Base-by-base conservation (phyloP, 2,113 vertebrate species). In the Oreotragus oreotragus region DNA sequence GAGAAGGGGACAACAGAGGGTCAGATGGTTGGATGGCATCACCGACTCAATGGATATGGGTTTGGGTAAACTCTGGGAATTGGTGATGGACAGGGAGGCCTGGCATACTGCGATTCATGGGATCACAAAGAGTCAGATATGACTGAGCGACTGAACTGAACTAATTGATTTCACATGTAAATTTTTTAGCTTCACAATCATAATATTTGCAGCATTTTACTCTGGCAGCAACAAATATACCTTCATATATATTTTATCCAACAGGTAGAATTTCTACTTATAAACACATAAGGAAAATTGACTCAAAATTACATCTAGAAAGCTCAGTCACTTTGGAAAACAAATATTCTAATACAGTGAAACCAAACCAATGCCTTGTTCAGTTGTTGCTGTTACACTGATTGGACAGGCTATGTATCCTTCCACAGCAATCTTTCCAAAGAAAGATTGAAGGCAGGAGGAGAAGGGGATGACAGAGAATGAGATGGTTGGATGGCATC, bases 101-200 rank as follows among this genome's bases (percentile, higher is more conserved):
- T 70, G 2, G n/a, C 17, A 2, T 70, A n/a, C n/a, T 66, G 16
- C 1, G 1, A 17, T 66, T 19, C 64, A 66, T 36, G 33, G 17
- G n/a, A 8, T 70, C 2, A 0, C 64, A 70, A 66, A 66, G n/a
- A 36, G 64, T 70, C 4, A 1, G 9, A 11, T 9, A 21, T 0
- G 9, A 70, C n/a, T 66, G 17, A 66, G 64, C 0, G 0, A 21
- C 33, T 70, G 17, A 70, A 70, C 33, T 66, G 64, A 36, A 66
- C 64, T 66, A 36, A n/a, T 7, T 88, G 21, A 88, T 70, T 91
- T 79, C 70, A 39, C 25, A 70, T 85, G 9, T 88, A 62, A 85
- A 95, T 73, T 94, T 83, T 8, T 47, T 96, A 83, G 28, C 55
- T 70, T 94, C 33, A 70, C 7, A 80, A 33, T 77, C 77, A 93